Base-by-base conservation (phyloP, 2,888 invertebrate species). In the Trimorus sp. region DNA sequence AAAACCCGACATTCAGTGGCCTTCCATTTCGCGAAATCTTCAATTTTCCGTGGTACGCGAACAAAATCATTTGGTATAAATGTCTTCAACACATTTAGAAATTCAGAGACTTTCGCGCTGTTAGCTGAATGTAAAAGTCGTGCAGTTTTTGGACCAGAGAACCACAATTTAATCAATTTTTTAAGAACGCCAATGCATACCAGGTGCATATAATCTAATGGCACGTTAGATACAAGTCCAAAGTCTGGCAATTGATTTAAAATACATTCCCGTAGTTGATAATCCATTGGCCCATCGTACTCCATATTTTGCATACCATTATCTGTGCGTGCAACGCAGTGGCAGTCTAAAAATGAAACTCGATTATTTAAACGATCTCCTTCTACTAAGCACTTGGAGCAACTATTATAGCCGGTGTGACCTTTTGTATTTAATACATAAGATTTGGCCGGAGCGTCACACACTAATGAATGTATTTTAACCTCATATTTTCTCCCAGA, bases 181-280 rank as follows among this genome's bases (percentile, higher is more conserved):
- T 54, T 54, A 0, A 36, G 8, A 12, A 26, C 26, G 0, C 68
- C 68, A 9, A 68, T 26, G 45, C 56, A 68, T 1, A 68, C 9
- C 1, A 68, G 26, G n/a, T 68, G 68, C 68, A 68, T 68, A n/a
- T 68, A 68, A 56, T 68, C 68, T 5, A 56, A 42, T 0, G 68
- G 68, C 8, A 56, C 56, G 2, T 26, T 12, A n/a, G 68, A 40
- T 8, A 68, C 45, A 16, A 42, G 45, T n/a, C 68, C 68, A 36
- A 68, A 68, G n/a, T 45, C 12, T 7, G 42, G 42, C 42, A 68
- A 42, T 16, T 56, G 8, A 7, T 26, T 37, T 7, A 68, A 26
- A 6, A 54, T 11, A 16, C 49, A 14, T 14, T 12, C 1, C 6
- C 15, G 12, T 6, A 36, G 1, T 2, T 63, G 63, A 37, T 49